Conservation (phyloP, 1,140 invertebrate species). For the Euura saliciscinereae region DNA sequence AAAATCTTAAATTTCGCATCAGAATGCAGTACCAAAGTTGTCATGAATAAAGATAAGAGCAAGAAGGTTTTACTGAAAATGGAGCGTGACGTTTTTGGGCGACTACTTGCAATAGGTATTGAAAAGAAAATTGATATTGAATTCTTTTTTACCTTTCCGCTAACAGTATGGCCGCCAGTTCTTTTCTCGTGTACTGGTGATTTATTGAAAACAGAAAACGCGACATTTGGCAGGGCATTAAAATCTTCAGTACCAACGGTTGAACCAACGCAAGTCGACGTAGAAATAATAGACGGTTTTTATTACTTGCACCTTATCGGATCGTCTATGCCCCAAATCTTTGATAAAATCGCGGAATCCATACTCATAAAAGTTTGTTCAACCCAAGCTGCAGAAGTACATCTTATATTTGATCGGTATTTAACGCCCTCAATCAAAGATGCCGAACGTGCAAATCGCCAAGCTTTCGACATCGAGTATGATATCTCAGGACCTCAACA, state of each 20-base stretch:
- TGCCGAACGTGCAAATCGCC: constrained; percentile 36
- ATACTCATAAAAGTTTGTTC: constrained; percentile 14
- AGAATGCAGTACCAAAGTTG: constrained; percentile 25
- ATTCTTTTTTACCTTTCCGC: constrained; percentile 35
- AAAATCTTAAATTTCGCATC: constrained; percentile 42
- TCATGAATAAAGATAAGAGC: constrained; percentile 21
- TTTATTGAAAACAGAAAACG: constrained; percentile 28
- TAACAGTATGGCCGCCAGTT: constrained; percentile 40
- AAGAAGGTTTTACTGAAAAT: constrained; percentile 38
- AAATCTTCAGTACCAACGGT: background rate
- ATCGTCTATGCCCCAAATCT: background rate
- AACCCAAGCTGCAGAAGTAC: constrained; percentile 26
- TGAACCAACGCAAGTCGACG: background rate
- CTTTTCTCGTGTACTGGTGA: constrained; percentile 38
- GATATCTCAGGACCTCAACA: constrained; percentile 38
- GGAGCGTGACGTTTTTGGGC: constrained; percentile 40
- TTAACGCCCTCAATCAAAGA: constrained; percentile 46
- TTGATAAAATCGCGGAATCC: constrained; percentile 15
- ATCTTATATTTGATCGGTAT: constrained; percentile 46
- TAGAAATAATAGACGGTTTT: constrained; percentile 16
- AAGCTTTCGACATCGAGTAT: constrained; percentile 36
- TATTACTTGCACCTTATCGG: constrained; percentile 11
- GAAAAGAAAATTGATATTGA: constrained; percentile 40
- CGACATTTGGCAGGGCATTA: background rate
- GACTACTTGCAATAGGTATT: constrained; percentile 36